A percentile compares a stretch with the other conserved stretches of the same genome.
Evolutionary conservation across 2,888 invertebrate genomes (phyloP).

Genomic region (Plemyria rubiginata): DNA sequence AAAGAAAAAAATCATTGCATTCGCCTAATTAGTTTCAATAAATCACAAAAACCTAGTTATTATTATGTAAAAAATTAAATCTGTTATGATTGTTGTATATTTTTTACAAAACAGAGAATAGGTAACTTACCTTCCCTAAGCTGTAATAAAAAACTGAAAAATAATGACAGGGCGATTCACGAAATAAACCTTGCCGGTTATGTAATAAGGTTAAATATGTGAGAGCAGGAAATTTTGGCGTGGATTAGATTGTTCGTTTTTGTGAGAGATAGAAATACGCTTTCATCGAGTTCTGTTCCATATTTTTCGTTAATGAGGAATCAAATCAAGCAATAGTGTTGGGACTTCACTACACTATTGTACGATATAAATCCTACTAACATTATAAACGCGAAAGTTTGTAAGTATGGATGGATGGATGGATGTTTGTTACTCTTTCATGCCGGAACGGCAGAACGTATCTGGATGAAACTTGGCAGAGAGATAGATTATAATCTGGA

Average conservation of each 20-base stretch:
- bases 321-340: slow-evolving; percentile 61
- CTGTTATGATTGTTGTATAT: not conserved
- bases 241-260: slow-evolving; percentile 61
- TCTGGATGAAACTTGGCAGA: too few species aligned
- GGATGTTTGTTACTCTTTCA: too few species aligned
- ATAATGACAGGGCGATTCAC: not conserved
- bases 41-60: not conserved
- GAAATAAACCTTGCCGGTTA: slow-evolving; percentile 1
- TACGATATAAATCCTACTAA: too few species aligned
- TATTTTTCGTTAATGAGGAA: slow-evolving; percentile 70
- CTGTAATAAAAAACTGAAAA: not conserved
- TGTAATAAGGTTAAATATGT: slow-evolving; percentile 18
- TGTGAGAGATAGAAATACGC: slow-evolving; percentile 58
- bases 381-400: too few species aligned
- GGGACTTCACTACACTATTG: slow-evolving; percentile 31
- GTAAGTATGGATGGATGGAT: too few species aligned
- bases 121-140: not conserved
- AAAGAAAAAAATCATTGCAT: not conserved
- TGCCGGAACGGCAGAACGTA: too few species aligned
- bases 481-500: too few species aligned
- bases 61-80: too few species aligned
- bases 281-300: slow-evolving; percentile 53
- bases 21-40: not conserved
- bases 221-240: slow-evolving; percentile 10
- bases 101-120: slow-evolving; percentile 4